These are phyloP conservation scores for Rhadina sibilatrix DNA, from an alignment of 2,113 vertebrate species.

Conservation along the genomic window DNA sequence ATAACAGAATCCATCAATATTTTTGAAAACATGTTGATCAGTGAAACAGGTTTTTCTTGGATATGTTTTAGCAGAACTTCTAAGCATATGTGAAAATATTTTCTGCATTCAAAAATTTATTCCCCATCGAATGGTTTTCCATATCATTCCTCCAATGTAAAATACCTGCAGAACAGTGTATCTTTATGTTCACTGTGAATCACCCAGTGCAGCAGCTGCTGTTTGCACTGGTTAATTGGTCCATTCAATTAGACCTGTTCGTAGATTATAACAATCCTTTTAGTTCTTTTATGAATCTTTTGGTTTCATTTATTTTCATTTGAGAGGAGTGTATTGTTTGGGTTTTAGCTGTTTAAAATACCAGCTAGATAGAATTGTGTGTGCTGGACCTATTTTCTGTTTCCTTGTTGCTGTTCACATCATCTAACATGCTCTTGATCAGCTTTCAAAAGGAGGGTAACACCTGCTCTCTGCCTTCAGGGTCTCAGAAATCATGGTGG, in stretches of 20 bases:
- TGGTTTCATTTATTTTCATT: neutral
- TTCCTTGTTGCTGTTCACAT: neutral
- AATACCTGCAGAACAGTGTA: neutral
- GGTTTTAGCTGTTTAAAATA: neutral
- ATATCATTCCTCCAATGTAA: neutral
- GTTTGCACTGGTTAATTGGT: neutral
- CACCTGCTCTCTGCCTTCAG: neutral
- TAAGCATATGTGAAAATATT: neutral
- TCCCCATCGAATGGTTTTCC: neutral
- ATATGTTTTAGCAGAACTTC: neutral
- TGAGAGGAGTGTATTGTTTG: rapidly evolving
- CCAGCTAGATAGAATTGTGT: neutral
- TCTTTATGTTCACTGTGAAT: neutral
- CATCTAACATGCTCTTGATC: neutral
- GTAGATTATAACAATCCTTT: neutral
- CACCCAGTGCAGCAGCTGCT: neutral
- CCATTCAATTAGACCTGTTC: neutral
- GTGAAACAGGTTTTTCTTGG: neutral
- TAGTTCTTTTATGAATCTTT: neutral
- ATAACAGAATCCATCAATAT: neutral
- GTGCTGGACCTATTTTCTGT: neutral
- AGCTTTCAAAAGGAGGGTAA: neutral
- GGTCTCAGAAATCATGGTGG: neutral
- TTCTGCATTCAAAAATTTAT: neutral
- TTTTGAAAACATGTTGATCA: neutral